Percentiles rank a stretch among this genome's conserved stretches.
phyloP scores from a whole-genome alignment of 2,113 vertebrate species.

The Colius striatus region DNA sequence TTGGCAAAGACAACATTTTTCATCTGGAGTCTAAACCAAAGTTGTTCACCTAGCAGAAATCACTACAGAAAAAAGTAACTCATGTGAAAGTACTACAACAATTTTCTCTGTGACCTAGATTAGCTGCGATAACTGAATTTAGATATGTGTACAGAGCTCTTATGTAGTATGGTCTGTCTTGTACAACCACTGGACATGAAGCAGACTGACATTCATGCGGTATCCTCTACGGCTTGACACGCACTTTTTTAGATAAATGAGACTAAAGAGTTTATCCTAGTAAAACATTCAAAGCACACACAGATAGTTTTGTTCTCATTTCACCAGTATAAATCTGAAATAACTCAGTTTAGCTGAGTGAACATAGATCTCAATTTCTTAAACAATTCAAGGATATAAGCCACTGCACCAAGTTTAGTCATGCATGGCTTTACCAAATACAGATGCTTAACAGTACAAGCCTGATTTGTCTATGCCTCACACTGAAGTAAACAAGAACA shows the following conservation, averaged over 20 bases:
- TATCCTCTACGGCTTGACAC: neutral
- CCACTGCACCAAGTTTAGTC: neutral
- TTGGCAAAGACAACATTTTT: neutral
- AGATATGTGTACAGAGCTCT: rapidly evolving
- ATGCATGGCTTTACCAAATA: neutral
- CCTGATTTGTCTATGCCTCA: neutral
- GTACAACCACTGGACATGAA: neutral
- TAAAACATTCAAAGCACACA: neutral
- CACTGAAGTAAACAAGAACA: neutral
- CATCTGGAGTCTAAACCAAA: neutral
- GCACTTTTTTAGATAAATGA: neutral
- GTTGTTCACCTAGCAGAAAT: neutral
- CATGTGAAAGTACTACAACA: neutral
- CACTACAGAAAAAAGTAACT: neutral
- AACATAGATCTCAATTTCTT: neutral
- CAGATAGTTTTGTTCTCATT: neutral
- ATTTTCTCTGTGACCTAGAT: neutral
- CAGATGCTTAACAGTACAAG: neutral
- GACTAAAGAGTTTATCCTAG: neutral
- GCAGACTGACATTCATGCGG: neutral
- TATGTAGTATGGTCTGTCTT: neutral
- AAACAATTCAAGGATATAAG: neutral
- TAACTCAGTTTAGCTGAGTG: neutral
- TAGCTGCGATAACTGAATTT: neutral
- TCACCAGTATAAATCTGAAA: neutral